Evolutionary conservation across 2,888 invertebrate species (phyloP).

Genomic region (Eupithecia tripunctaria): DNA sequence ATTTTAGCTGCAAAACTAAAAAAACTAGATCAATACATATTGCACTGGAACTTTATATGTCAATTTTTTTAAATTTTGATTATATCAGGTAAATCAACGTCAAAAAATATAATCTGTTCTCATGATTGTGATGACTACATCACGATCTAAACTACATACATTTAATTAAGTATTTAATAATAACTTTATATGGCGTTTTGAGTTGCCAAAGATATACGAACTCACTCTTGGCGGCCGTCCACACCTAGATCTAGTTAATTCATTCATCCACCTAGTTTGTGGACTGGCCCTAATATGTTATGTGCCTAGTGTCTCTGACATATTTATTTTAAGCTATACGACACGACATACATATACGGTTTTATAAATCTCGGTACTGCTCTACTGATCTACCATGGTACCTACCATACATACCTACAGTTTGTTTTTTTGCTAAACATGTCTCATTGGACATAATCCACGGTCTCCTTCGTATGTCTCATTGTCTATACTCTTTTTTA

Average conservation of each 20-base stretch:
- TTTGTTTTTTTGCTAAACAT: not conserved
- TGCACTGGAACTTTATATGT: not conserved
- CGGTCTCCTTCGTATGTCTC: not conserved
- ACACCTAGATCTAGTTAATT: conserved; percentile 31
- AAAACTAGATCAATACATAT: not conserved
- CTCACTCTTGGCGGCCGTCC: conserved; percentile 23
- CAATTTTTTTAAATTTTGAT: not conserved
- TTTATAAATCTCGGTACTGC: not conserved
- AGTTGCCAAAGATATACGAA: conserved; percentile 34
- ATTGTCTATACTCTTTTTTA: too few species aligned
- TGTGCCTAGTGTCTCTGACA: conserved; percentile 7
- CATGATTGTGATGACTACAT: conserved; percentile 24
- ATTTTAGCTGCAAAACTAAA: not conserved
- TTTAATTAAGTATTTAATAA: conserved; percentile 34
- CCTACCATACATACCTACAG: too few species aligned
- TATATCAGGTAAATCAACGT: not conserved
- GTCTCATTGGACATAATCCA: not conserved
- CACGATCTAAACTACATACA: conserved; percentile 25
- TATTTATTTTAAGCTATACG: not conserved
- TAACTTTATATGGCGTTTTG: conserved; percentile 31
- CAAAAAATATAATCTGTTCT: conserved; percentile 1
- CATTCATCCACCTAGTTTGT: conserved; percentile 23
- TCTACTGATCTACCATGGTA: not conserved
- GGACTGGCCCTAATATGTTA: conserved; percentile 1
- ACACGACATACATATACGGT: not conserved